A percentile compares a stretch with the other conserved stretches of the same genome.
These are phyloP conservation scores for Rosalia funebris DNA, from an alignment of 2,888 invertebrate genomes.

Conservation along the genomic window DNA sequence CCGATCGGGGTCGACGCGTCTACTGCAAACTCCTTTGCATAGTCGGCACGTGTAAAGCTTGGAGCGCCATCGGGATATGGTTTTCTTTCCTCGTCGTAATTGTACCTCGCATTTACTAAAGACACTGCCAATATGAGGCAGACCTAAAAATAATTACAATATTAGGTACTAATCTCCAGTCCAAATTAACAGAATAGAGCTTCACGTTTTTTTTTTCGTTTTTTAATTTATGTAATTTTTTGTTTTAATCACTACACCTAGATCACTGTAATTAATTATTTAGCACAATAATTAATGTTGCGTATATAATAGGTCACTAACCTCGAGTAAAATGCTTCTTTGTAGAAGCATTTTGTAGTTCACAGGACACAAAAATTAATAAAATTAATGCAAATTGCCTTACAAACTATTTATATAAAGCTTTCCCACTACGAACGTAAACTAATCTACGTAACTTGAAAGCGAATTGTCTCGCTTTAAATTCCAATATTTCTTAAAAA, in stretches of 20 bases:
- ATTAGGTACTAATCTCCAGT: constrained; percentile 5
- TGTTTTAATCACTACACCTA: constrained; percentile 15
- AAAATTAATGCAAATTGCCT: constrained; percentile 53
- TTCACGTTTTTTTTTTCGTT: neutral
- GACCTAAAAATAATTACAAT: constrained; percentile 39
- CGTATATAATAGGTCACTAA: constrained; percentile 47
- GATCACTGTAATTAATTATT: constrained; percentile 2
- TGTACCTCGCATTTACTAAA: constrained; percentile 49
- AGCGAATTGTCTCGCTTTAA: constrained; percentile 57
- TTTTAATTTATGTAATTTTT: neutral
- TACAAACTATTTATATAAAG: constrained; percentile 58
- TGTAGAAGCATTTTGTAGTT: constrained; percentile 56
- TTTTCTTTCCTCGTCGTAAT: constrained; percentile 45
- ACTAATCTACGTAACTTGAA: constrained; percentile 52
- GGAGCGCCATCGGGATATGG: constrained; percentile 27
- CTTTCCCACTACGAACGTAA: constrained; percentile 55
- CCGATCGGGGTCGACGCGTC: constrained; percentile 41
- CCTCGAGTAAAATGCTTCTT: constrained; percentile 57
- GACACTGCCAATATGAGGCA: constrained; percentile 45
- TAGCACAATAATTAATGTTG: constrained; percentile 7
- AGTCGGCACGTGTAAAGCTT: constrained; percentile 52
- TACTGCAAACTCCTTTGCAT: constrained; percentile 58
- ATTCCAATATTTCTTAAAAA: constrained; percentile 57
- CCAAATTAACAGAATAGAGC: constrained; percentile 1
- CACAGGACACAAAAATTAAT: constrained; percentile 44